Conservation (phyloP, 2,113 vertebrate species). For the Loxodonta africana region DNA sequence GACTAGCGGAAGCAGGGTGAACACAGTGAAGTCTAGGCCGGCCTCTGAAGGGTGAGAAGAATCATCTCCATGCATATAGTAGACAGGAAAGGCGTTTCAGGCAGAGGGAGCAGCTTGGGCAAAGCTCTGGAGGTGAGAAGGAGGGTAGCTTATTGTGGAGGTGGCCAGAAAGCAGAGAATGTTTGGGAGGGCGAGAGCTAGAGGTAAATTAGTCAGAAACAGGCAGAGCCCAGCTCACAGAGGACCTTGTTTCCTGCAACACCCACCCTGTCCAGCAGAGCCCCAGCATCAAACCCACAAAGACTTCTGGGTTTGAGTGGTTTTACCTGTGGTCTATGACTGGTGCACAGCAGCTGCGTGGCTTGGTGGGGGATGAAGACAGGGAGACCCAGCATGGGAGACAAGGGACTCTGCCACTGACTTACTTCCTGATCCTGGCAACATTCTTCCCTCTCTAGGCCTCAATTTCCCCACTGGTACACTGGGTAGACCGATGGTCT, state of each 20-base stretch:
- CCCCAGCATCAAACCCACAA: background rate
- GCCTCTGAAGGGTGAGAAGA: background rate
- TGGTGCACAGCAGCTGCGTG: background rate
- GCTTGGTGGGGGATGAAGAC: background rate
- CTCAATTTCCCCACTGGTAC: background rate
- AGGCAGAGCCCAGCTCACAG: too few species aligned
- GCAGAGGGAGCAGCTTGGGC: background rate
- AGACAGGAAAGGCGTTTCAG: background rate
- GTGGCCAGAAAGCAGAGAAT: background rate
- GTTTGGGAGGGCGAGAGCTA: fast-evolving
- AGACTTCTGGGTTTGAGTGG: background rate
- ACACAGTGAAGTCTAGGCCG: fast-evolving
- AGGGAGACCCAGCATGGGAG: background rate
- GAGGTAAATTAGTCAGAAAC: background rate
- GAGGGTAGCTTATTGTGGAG: background rate
- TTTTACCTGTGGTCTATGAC: background rate
- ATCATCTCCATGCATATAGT: too few species aligned
- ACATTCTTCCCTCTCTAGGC: background rate
- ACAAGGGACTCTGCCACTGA: background rate
- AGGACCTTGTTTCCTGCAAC: background rate
- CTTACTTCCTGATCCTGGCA: background rate
- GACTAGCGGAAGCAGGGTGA: background rate
- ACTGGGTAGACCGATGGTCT: background rate
- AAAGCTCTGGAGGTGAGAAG: background rate
- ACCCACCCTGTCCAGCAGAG: background rate